Base-by-base conservation (phyloP, 2,888 invertebrate genomes). In the Choristoneura rosaceana region DNA sequence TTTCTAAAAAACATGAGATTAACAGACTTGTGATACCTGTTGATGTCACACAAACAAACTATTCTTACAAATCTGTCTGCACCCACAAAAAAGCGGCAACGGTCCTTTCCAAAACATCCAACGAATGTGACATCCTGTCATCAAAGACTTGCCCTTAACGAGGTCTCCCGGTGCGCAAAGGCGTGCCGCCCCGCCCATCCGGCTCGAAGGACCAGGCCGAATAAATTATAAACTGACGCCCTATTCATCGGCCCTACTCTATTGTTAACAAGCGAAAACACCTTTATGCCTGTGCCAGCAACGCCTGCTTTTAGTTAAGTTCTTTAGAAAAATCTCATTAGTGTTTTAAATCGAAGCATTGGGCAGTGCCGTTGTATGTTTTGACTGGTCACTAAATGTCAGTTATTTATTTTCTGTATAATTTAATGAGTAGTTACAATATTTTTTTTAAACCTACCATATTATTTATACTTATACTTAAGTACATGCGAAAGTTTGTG, bases 181-280 rank as follows among this genome's bases (percentile, higher is more conserved):
- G 90, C 90, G 90, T 84, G 84, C 73, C 86, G 82, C 76, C 77
- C 84, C 90, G 90, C 90, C 90, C 86, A 87, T 85, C 83, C 84
- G 79, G 83, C 83, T 80, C 79, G 81, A 80, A 86, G 84, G 84
- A 87, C 89, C 85, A 83, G 77, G 78, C 76, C 76, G 77, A 80
- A 82, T 81, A 84, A 85, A 88, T 89, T 88, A 87, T 86, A 84
- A 83, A 84, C 82, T 84, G 81, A 83, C 81, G 75, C 79, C 76
- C 75, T 78, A 78, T 77, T 77, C 77, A 79, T 76, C 78, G 76
- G 70, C 75, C 75, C 50, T 77, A 71, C 45, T 75, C 73, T 75
- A 79, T 76, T 71, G 67, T 69, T 61, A 66, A 38, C 60, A 62
- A 47, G 50, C 38, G 17, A 47, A 58, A 74, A 74, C 74, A 70